Evolutionary conservation across 2,888 invertebrate species (phyloP), one percentile per base, ranked within the genome.

Genomic region (Malacosoma neustria): DNA sequence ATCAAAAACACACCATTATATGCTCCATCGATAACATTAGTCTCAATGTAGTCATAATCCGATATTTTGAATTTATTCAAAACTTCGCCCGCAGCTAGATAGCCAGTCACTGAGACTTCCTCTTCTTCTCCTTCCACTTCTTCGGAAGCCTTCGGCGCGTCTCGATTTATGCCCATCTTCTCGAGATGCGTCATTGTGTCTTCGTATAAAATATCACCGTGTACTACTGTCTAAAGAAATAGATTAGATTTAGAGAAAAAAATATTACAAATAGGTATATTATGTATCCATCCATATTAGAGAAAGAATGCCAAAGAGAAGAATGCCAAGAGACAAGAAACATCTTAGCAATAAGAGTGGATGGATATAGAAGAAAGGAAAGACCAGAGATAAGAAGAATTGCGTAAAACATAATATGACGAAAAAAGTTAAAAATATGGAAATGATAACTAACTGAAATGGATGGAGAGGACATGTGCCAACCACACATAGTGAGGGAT

Each of bases 41-140:
- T 74, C 46, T 84, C 84, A 0, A 85, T 75, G 30, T 77, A 79
- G 38, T 85, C 84, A 11, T 62, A 68, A 1, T 82, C 77, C 0
- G 77, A 63, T 0, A 82, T 57, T 33, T 59, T 67, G 47, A 82
- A 82, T 42, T 70, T 64, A 34, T 55, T 72, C 30, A 82, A 44
- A 0, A 84, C 80, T 35, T 82, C 81, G 0, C 65, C 74, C 0
- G 84, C 77, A 0, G 81, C 80, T 3, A 84, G 50, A 0, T 61
- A 68, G 0, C 76, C 79, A 0, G 54, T 37, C 0, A 60, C 11
- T 1, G 42, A 29, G 5, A 12, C 15, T n/a, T 13, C 30, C n/a
- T 70, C 71, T 15, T 70, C 73, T 9, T 57, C 72, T 0, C 45
- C 61, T 0, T 46, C 59, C 0, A 37, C 59, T 6, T 59, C 71